Evolutionary conservation across 1,140 invertebrate genomes (phyloP), one percentile per base, ranked within the genome.

Genomic region (Cydia strobilella): DNA sequence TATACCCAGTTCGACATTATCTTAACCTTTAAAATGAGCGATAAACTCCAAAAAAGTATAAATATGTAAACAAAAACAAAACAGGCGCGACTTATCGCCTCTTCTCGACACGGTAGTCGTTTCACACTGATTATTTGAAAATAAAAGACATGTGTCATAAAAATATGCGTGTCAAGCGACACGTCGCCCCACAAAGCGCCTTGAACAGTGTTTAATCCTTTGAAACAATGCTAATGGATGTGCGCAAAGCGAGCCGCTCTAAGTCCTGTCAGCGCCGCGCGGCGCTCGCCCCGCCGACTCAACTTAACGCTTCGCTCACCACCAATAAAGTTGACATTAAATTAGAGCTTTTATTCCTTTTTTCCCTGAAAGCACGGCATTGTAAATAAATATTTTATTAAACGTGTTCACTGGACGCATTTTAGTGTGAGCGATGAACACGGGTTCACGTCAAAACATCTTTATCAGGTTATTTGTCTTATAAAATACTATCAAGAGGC

Each of bases 391-490:
- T 90, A 90, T 91, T 91, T 90, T 93, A 92, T 91, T 86, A 88
- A 90, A 87, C 85, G 84, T 85, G 89, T 89, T 87, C 90, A 91
- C 77, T 90, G 89, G 83, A 87, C 89, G 87, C 91, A 90, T 91
- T 92, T 91, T 90, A 88, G 89, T 91, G 89, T 91, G 89, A 91
- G 87, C 91, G 91, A 91, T 91, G 91, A 91, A 93, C 90, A 91
- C 86, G 86, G 91, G 89, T 93, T 89, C 91, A 91, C 89, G 91
- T 93, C 91, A 93, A 90, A 93, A 93, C 91, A 91, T 93, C 91
- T 93, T 93, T 93, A 93, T 93, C 91, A 87, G 87, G 89, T 93
- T 93, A 93, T 93, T 93, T 93, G 91, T 93, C 91, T 93, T 93
- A 91, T 93, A 91, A 91, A 93, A 93, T 93, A 93, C 91, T 91